Conservation (phyloP, 2,113 vertebrate genomes). For the Falcunculus frontatus region DNA sequence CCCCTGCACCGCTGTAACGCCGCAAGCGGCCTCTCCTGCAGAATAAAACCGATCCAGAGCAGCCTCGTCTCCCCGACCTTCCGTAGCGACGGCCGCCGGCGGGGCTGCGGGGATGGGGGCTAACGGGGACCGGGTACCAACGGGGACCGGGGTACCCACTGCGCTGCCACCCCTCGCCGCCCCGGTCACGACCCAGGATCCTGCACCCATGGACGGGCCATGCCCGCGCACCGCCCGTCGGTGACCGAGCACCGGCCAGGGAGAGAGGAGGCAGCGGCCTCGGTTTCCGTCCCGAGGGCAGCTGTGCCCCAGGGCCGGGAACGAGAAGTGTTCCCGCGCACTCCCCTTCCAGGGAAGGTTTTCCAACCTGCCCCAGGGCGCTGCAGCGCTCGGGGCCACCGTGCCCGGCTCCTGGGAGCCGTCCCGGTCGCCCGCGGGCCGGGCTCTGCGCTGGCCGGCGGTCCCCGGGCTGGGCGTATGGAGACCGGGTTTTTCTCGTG, state of each 20-base stretch:
- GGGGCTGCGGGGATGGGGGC: not conserved
- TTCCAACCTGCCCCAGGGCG: not conserved
- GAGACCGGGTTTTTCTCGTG: too few relatives aligned
- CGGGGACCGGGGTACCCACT: not conserved
- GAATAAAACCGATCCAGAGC: not conserved
- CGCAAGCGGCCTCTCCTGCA: not conserved
- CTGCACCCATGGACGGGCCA: not conserved
- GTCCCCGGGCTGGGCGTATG: rapidly evolving
- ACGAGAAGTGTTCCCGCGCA: not conserved
- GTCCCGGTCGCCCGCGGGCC: not conserved
- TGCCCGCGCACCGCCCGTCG: not conserved
- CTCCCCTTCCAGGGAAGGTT: not conserved
- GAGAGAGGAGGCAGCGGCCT: not conserved
- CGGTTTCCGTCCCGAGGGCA: too few relatives aligned
- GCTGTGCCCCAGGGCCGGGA: not conserved
- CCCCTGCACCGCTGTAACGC: not conserved
- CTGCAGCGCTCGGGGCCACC: not conserved
- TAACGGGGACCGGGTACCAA: not conserved
- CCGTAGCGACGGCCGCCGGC: not conserved
- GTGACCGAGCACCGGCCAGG: not conserved
- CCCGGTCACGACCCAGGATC: not conserved
- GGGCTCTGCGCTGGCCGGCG: not conserved
- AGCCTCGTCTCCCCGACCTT: not conserved
- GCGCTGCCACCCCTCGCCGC: too few relatives aligned
- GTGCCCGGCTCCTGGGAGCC: not conserved